Percentiles rank a stretch among this genome's conserved stretches.
Evolutionary conservation across 2,888 invertebrate species (phyloP).

Genomic region (Nymphalis urticae): DNA sequence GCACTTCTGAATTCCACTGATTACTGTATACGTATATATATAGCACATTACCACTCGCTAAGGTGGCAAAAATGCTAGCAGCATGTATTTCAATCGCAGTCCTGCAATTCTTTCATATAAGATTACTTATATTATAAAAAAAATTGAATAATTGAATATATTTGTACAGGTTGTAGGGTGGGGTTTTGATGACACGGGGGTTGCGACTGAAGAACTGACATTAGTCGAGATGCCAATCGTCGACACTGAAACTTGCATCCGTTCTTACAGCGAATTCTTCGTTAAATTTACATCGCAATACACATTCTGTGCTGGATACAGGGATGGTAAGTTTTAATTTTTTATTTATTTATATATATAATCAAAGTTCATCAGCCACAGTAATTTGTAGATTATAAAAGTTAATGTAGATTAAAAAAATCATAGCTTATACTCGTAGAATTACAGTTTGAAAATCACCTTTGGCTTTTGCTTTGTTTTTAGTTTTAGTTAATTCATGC

Average conservation of each 20-base stretch:
- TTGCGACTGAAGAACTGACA: slow-evolving; percentile 80
- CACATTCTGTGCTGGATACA: slow-evolving; percentile 78
- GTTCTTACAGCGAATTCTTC: slow-evolving; percentile 83
- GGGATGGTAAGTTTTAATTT: slow-evolving; percentile 60
- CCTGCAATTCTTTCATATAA: too few relatives aligned
- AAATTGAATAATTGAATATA: neutral
- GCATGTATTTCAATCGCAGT: too few relatives aligned
- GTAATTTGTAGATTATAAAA: too few relatives aligned
- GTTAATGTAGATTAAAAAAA: too few relatives aligned
- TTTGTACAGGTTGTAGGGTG: slow-evolving; percentile 74
- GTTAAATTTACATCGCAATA: slow-evolving; percentile 80
- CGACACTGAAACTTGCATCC: slow-evolving; percentile 81
- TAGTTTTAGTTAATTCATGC: neutral
- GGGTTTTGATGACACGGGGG: slow-evolving; percentile 82
- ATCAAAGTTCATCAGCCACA: neutral
- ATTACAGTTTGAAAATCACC: neutral
- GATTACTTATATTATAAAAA: neutral
- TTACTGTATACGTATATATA: too few relatives aligned
- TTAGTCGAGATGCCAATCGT: slow-evolving; percentile 83
- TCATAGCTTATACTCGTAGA: neutral
- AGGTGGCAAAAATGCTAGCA: too few relatives aligned
- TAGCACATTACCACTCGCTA: too few relatives aligned
- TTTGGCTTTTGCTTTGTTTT: slow-evolving; percentile 8
- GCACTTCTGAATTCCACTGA: too few relatives aligned
- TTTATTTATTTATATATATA: too few relatives aligned